phyloP scores from a whole-genome alignment of 2,797 vertebrate species.

The Limnodromus scolopaceus region DNA sequence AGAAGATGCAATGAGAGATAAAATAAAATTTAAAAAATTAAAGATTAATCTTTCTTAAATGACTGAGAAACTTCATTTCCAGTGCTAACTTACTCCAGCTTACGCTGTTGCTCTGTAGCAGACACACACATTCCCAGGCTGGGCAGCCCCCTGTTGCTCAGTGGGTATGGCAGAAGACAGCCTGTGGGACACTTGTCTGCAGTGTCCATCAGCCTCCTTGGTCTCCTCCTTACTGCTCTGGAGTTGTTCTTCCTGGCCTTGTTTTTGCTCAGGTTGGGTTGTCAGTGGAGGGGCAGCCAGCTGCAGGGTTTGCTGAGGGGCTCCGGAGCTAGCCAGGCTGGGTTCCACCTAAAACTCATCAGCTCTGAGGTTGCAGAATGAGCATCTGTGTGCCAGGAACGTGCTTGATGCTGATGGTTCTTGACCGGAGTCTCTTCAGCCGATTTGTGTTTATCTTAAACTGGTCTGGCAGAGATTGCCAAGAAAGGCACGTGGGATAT shows the following conservation, averaged over 20 bases:
- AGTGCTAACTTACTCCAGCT: background rate
- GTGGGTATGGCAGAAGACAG: background rate
- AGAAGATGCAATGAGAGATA: background rate
- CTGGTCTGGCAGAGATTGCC: background rate
- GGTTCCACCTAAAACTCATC: background rate
- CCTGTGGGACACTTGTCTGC: background rate
- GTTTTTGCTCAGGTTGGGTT: background rate
- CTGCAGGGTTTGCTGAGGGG: background rate
- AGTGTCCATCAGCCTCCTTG: background rate
- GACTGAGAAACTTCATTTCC: background rate
- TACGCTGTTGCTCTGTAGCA: background rate
- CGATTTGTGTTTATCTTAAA: slow-evolving; percentile 8
- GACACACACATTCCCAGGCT: background rate
- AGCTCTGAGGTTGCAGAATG: background rate
- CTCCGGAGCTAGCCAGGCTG: background rate
- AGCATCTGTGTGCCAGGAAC: rapidly evolving
- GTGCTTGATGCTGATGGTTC: background rate
- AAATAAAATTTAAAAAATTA: background rate
- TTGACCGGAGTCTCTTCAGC: background rate
- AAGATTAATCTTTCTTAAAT: background rate
- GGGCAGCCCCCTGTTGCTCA: background rate
- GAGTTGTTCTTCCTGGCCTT: background rate
- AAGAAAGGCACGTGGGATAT: background rate
- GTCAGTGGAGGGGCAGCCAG: background rate
- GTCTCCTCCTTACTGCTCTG: background rate